phyloP scores from a whole-genome alignment of 2,888 invertebrate species.

The Syritta pipiens region DNA sequence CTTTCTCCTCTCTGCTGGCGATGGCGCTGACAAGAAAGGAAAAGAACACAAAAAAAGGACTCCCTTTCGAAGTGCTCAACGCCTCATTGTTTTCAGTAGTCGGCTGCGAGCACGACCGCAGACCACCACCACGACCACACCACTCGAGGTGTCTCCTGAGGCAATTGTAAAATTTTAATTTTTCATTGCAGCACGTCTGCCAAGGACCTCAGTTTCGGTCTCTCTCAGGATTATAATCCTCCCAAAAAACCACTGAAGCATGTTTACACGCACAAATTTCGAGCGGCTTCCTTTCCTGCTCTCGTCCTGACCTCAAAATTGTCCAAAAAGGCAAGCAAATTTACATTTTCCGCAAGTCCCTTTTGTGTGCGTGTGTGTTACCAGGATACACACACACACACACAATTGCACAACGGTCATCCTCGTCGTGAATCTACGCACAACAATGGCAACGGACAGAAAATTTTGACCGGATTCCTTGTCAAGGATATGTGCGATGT shows the following conservation, averaged over 20 bases:
- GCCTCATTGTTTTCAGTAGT: slow-evolving; percentile 6
- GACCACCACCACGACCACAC: slow-evolving; percentile 14
- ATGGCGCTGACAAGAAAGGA: no score
- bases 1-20: no score
- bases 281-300: not conserved
- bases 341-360: slow-evolving; percentile 37
- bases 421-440: slow-evolving; percentile 21
- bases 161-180: slow-evolving; percentile 37
- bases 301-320: slow-evolving; percentile 25
- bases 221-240: not conserved
- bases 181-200: slow-evolving; percentile 18
- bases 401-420: not conserved
- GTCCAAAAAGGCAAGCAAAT: slow-evolving; percentile 22
- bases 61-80: slow-evolving; percentile 1
- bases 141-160: slow-evolving; percentile 31
- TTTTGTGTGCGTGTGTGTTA: slow-evolving; percentile 21
- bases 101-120: not conserved
- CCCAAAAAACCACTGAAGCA: slow-evolving; percentile 37
- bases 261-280: slow-evolving; percentile 40
- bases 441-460: slow-evolving; percentile 7
- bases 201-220: not conserved
- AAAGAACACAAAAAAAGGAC: slow-evolving; percentile 1
- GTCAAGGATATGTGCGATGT: slow-evolving; percentile 17
- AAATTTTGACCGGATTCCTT: slow-evolving; percentile 15
- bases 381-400: slow-evolving; percentile 6